A percentile compares a stretch with the other conserved stretches of the same genome.
These are phyloP conservation scores for Hozukius guyotensis DNA, from an alignment of 2,797 vertebrate species.

Conservation along the genomic window DNA sequence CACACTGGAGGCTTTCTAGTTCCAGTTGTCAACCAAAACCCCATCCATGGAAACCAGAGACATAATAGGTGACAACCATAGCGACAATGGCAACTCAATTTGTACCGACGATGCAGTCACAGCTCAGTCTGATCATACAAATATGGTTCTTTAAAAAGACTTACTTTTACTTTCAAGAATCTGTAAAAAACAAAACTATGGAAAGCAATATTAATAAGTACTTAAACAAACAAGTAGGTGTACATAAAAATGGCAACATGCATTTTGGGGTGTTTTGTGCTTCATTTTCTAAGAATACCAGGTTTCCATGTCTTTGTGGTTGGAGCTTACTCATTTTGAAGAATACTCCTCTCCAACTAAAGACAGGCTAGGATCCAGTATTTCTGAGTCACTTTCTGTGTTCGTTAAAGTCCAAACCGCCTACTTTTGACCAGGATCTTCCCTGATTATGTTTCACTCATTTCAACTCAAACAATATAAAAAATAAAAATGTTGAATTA, in stretches of 20 bases:
- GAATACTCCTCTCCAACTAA: conserved; percentile 24
- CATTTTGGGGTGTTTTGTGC: neutral
- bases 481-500: neutral
- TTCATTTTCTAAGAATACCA: neutral
- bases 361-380: conserved; percentile 40
- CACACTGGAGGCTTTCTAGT: neutral
- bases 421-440: conserved; percentile 37
- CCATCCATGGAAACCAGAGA: neutral
- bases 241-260: neutral
- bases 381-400: conserved; percentile 49
- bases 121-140: neutral
- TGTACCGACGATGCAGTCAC: neutral
- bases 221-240: neutral
- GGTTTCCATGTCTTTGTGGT: neutral
- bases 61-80: neutral
- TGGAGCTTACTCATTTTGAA: conserved; percentile 22
- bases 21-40: neutral
- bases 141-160: neutral
- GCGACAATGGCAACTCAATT: neutral
- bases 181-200: neutral
- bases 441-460: conserved; percentile 12
- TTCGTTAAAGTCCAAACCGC: conserved; percentile 34
- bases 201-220: neutral
- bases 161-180: neutral
- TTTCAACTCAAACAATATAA: neutral